Evolutionary conservation across 1,140 invertebrate genomes (phyloP), one percentile per base, ranked within the genome.

Genomic region (Zaprionus ghesquierei): DNA sequence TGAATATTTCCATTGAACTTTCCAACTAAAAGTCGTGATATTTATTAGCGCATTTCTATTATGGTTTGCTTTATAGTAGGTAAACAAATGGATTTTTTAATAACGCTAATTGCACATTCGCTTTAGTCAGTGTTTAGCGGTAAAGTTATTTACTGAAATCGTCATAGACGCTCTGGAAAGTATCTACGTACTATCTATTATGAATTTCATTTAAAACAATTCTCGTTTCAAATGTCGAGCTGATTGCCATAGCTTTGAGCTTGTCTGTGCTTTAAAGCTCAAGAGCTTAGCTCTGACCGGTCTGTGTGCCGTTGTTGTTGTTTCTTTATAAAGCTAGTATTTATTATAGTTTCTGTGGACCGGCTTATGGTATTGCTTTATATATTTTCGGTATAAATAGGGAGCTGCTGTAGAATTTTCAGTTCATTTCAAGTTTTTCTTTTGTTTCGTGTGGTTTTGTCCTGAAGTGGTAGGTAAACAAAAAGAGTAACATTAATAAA

Each of bases 391-490:
- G 66, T 87, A 87, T 87, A 87, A 87, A 87, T 71, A 81, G 55
- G 69, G 58, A 66, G 76, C 51, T 65, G 73, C 46, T 59, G 50
- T 70, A 87, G 84, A 87, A 89, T 89, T 87, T 89, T 77, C 65
- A 89, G 84, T 69, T 89, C 65, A 87, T 84, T 87, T 89, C 35
- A 84, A 84, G 76, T 87, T 77, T 87, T 77, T 69, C 63, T 75
- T 76, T 70, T 61, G 79, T 69, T 66, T 49, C 20, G 72, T 68
- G 75, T 33, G 29, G 60, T 80, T 56, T 63, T 60, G 22, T 59
- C 46, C 25, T 58, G 8, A 15, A 72, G 59, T 66, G 76, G 71
- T 79, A 89, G 65, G 82, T 87, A 58, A 61, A 6, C 35, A 22
- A 51, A 13, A 56, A 20, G 10, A 12, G 38, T 12, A 46, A 18